These are phyloP conservation scores for Pogonognathellus flavescens DNA, from an alignment of 1,140 invertebrate species.

Conservation along the genomic window DNA sequence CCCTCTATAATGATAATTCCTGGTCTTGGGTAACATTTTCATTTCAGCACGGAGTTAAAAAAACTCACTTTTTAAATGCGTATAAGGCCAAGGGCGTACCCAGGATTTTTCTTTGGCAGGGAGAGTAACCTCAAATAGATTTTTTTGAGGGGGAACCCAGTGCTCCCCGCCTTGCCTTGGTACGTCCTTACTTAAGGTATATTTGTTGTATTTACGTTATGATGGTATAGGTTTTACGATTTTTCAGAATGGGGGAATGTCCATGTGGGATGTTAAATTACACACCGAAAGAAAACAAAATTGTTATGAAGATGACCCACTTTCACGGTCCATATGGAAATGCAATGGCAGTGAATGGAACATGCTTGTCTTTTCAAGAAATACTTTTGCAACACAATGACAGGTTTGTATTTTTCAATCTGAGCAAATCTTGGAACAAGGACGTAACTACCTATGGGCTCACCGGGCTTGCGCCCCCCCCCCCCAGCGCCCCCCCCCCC, in stretches of 20 bases:
- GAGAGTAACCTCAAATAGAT: no score
- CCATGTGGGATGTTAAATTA: conserved; percentile 74
- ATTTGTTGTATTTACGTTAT: no score
- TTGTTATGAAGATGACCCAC: conserved; percentile 73
- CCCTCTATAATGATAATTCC: conserved; percentile 46
- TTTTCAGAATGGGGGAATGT: conserved; percentile 73
- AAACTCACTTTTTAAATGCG: background rate
- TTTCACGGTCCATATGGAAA: conserved; percentile 70
- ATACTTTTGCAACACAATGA: conserved; percentile 74
- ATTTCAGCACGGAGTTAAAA: no score
- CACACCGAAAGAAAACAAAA: conserved; percentile 68
- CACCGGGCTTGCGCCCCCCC: no score
- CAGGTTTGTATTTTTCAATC: conserved; percentile 73
- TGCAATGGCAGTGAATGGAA: conserved; percentile 73
- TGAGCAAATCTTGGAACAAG: no score
- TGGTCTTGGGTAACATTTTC: background rate
- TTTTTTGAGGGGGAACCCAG: no score
- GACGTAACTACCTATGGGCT: no score
- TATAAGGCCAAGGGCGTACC: background rate
- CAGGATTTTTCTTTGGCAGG: no score
- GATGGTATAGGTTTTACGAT: no score
- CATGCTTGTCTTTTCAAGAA: conserved; percentile 68
- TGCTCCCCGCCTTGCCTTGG: no score
- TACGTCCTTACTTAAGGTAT: no score
- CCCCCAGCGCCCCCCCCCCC: no score